A percentile compares a stretch with the other conserved stretches of the same genome.
Evolutionary conservation across 2,113 vertebrate species (phyloP).

Genomic region (Notiomystis cincta): DNA sequence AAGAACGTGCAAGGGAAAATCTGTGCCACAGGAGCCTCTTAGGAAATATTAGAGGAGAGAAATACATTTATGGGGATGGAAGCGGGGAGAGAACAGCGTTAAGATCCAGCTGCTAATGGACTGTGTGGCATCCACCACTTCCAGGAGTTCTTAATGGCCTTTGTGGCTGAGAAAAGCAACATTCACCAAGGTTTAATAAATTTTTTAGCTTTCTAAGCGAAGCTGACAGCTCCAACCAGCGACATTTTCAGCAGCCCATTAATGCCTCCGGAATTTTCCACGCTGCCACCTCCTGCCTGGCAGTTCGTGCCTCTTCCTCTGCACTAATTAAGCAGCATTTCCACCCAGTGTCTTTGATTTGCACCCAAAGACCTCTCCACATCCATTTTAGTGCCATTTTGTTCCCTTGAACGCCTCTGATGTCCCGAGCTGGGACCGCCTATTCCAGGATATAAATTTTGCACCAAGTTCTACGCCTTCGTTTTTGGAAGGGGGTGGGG

Average conservation of each 20-base stretch:
- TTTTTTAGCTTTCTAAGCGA: not conserved
- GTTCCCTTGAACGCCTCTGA: not conserved
- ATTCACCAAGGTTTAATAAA: not conserved
- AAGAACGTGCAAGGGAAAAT: not conserved
- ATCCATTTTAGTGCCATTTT: not conserved
- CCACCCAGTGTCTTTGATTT: not conserved
- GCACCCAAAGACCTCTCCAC: not conserved
- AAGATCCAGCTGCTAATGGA: not conserved
- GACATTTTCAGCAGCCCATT: not conserved
- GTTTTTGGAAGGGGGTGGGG: not conserved
- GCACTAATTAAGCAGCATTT: not conserved
- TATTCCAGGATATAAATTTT: not conserved
- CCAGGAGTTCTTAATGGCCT: not conserved
- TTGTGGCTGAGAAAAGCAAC: not conserved
- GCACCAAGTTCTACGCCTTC: not conserved
- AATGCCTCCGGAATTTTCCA: fast-evolving
- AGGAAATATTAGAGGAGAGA: not conserved
- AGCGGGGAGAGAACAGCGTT: not conserved
- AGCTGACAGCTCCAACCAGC: not conserved
- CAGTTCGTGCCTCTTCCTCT: not conserved
- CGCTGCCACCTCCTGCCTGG: not conserved
- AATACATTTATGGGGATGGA: not conserved
- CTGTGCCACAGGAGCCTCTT: not conserved
- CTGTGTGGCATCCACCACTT: not conserved
- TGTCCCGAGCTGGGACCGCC: not conserved